phyloP scores from a whole-genome alignment of 1,140 invertebrate species.

The Elysia chlorotica region DNA sequence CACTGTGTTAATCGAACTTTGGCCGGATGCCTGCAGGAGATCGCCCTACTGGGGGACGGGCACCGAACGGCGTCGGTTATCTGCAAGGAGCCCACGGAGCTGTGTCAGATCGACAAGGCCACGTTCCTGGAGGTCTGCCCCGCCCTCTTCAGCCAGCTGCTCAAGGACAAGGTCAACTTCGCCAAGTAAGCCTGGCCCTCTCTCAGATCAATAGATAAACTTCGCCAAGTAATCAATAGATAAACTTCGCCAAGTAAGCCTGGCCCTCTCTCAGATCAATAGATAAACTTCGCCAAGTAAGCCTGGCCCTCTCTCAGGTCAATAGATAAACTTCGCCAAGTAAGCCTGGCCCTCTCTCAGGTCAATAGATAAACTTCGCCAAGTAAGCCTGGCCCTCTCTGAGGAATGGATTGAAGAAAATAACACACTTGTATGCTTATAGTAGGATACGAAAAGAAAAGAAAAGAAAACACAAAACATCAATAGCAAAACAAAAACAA shows the following conservation, averaged over 20 bases:
- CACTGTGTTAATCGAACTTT: too few relatives aligned
- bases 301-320: too few relatives aligned
- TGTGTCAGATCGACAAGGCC: slow-evolving; percentile 38
- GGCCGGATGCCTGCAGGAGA: too few relatives aligned
- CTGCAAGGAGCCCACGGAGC: slow-evolving; percentile 34
- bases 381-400: too few relatives aligned
- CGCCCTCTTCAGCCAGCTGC: slow-evolving; percentile 28
- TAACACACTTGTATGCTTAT: too few relatives aligned
- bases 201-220: background rate
- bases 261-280: background rate
- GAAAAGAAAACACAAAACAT: too few relatives aligned
- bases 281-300: background rate
- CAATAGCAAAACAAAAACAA: too few relatives aligned
- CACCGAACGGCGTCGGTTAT: slow-evolving; percentile 33
- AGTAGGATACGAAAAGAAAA: too few relatives aligned
- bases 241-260: slow-evolving; percentile 30
- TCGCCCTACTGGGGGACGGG: slow-evolving; percentile 38
- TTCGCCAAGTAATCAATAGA: slow-evolving; percentile 15
- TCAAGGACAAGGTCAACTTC: slow-evolving; percentile 33
- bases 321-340: too few relatives aligned
- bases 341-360: too few relatives aligned
- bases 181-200: slow-evolving; percentile 25
- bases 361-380: too few relatives aligned
- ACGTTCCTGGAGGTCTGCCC: slow-evolving; percentile 36
- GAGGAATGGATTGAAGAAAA: too few relatives aligned